Percentiles rank a stretch among this genome's conserved stretches.
These are phyloP conservation scores for Cinara cedri DNA, from an alignment of 2,888 invertebrate genomes.

Conservation along the genomic window DNA sequence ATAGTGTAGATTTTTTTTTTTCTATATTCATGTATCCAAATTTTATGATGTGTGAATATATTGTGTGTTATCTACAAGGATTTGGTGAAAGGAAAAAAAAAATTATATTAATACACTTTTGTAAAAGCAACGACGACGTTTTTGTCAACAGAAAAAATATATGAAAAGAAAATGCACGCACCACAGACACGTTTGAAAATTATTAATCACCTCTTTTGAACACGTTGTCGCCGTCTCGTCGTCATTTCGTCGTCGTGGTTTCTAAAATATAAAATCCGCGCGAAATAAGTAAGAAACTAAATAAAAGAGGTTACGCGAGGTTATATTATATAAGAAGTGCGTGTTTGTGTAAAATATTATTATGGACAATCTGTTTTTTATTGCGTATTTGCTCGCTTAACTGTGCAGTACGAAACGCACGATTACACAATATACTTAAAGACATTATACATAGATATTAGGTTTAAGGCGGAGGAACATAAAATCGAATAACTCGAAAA, in stretches of 20 bases:
- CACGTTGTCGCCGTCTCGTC: too few species aligned
- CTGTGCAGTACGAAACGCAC: not conserved
- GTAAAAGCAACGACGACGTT: not conserved
- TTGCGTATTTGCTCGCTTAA: not conserved
- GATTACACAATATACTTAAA: not conserved
- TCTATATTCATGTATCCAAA: not conserved
- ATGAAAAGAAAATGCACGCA: not conserved
- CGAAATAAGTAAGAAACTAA: not conserved
- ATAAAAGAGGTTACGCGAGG: not conserved
- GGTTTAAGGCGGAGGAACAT: not conserved
- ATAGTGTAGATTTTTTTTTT: not conserved
- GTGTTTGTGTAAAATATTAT: not conserved
- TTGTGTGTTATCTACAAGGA: not conserved
- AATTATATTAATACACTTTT: not conserved
- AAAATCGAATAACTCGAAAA: too few species aligned
- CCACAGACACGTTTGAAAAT: not conserved
- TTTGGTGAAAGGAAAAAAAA: not conserved
- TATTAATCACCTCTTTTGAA: conserved; percentile 4
- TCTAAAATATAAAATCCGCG: not conserved
- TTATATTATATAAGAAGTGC: not conserved
- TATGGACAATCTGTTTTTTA: not conserved
- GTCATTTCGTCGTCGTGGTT: too few species aligned
- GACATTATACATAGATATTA: not conserved
- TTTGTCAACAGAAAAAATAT: not conserved
- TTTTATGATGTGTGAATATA: not conserved